phyloP scores from a whole-genome alignment of 2,888 invertebrate species.

The Aleiodes testaceus region DNA sequence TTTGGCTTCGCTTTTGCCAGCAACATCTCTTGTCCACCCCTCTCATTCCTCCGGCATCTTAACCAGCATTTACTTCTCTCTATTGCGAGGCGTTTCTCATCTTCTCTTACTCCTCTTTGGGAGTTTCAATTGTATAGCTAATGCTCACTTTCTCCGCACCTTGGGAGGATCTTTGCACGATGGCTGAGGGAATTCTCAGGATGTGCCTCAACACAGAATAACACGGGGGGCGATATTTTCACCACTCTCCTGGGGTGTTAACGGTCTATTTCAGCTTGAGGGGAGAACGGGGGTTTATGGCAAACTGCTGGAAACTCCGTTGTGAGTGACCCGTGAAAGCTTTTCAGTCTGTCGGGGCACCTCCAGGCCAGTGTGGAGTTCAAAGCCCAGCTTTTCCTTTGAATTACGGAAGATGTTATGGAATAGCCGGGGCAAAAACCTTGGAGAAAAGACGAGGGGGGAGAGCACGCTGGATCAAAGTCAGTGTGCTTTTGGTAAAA shows the following conservation, averaged over 20 bases:
- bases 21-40: slow-evolving; percentile 1
- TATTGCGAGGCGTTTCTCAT: slow-evolving; percentile 9
- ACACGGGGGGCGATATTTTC: slow-evolving; percentile 37
- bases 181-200: background rate
- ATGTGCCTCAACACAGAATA: slow-evolving; percentile 11
- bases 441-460: background rate
- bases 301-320: slow-evolving; percentile 61
- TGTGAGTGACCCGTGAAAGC: slow-evolving; percentile 48
- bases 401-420: slow-evolving; percentile 36
- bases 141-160: slow-evolving; percentile 18
- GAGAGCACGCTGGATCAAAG: slow-evolving; percentile 29
- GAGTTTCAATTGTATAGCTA: slow-evolving; percentile 11
- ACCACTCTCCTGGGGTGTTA: slow-evolving; percentile 55
- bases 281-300: slow-evolving; percentile 51
- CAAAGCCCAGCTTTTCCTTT: slow-evolving; percentile 32
- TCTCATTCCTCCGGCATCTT: slow-evolving; percentile 10
- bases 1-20: slow-evolving; percentile 9
- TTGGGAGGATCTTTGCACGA: background rate
- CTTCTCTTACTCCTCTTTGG: slow-evolving; percentile 41
- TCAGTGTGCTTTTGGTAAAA: slow-evolving; percentile 11
- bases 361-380: slow-evolving; percentile 23
- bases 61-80: slow-evolving; percentile 29
- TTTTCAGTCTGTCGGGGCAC: slow-evolving; percentile 11
- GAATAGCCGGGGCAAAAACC: slow-evolving; percentile 18
- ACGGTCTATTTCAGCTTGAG: slow-evolving; percentile 57